Evolutionary conservation across 2,888 invertebrate species (phyloP), one percentile per base, ranked within the genome.

Genomic region (Chrysopilus asiliformis): DNA sequence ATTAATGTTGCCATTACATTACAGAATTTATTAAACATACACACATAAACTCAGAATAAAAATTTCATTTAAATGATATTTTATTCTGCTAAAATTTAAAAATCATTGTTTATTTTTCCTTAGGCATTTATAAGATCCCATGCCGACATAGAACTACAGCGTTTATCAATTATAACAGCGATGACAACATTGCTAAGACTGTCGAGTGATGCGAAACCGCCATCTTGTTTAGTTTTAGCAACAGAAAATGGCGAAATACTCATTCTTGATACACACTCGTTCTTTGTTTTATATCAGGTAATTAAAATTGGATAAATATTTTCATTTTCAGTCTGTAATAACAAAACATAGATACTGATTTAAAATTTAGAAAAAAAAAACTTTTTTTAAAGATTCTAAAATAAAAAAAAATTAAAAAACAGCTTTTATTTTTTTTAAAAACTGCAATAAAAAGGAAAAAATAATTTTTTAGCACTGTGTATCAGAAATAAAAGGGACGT

Each of bases 261-360:
- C 45, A 67, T 94, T 15, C 60, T 97, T 40, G 95, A 97, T 60
- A 80, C 91, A 0, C 89, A 90, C 56, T 84, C 84, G 1, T 95
- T 93, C 56, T 78, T 81, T 3, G 71, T 86, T 25, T 59, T 93
- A 14, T 74, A 78, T 44, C 68, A 71, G 62, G 77, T 76, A 57
- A 47, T 8, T 31, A 4, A 22, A 22, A n/a, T n/a, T n/a, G n/a
- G n/a, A n/a, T 5, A 7, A 25, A 31, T 15, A 25, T 14, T 31
- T 27, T 10, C n/a, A n/a, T n/a, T n/a, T n/a, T n/a, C n/a, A n/a
- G n/a, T n/a, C n/a, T n/a, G n/a, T n/a, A n/a, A n/a, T n/a, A n/a
- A n/a, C n/a, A n/a, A n/a, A n/a, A n/a, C n/a, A n/a, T n/a, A n/a
- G 27, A 19, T 26, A 2, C 9, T 10, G 6, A 22, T 22, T 22